phyloP scores from a whole-genome alignment of 2,888 invertebrate genomes.

The Hydroisotoma schaefferi region DNA sequence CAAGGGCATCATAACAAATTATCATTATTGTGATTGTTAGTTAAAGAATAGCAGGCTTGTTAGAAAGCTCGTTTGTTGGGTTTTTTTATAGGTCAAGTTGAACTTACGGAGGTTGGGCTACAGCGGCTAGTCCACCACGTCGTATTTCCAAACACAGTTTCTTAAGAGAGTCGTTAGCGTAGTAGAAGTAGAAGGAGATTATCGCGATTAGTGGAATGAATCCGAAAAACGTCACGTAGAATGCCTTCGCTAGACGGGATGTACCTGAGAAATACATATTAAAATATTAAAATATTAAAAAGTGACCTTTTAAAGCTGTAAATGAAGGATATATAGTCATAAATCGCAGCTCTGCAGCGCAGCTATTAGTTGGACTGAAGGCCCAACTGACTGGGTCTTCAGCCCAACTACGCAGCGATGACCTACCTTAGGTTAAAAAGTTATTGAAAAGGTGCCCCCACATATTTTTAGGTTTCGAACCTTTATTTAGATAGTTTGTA shows the following conservation, averaged over 20 bases:
- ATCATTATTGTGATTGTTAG: neutral
- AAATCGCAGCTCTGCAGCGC: too few species aligned
- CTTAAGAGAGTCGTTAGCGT: slow-evolving; percentile 66
- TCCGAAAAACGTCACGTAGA: slow-evolving; percentile 83
- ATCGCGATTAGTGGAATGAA: slow-evolving; percentile 71
- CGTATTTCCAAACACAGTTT: slow-evolving; percentile 54
- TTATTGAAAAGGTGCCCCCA: too few species aligned
- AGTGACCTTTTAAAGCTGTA: neutral
- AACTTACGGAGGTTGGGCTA: slow-evolving; percentile 41
- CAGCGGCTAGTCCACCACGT: slow-evolving; percentile 49
- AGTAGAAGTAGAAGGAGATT: slow-evolving; percentile 68
- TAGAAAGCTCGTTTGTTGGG: too few species aligned
- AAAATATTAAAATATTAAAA: neutral
- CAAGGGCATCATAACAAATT: too few species aligned
- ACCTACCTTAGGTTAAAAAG: too few species aligned
- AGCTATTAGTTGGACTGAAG: too few species aligned
- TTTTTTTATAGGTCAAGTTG: neutral
- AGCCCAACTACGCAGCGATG: too few species aligned
- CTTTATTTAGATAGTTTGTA: too few species aligned
- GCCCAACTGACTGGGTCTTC: too few species aligned
- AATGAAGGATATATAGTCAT: too few species aligned
- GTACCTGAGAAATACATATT: slow-evolving; percentile 59
- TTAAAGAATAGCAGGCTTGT: too few species aligned
- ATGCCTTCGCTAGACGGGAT: slow-evolving; percentile 70
- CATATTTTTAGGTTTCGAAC: too few species aligned